Evolutionary conservation across 2,888 invertebrate genomes (phyloP).

Genomic region (Melanostoma scalare): DNA sequence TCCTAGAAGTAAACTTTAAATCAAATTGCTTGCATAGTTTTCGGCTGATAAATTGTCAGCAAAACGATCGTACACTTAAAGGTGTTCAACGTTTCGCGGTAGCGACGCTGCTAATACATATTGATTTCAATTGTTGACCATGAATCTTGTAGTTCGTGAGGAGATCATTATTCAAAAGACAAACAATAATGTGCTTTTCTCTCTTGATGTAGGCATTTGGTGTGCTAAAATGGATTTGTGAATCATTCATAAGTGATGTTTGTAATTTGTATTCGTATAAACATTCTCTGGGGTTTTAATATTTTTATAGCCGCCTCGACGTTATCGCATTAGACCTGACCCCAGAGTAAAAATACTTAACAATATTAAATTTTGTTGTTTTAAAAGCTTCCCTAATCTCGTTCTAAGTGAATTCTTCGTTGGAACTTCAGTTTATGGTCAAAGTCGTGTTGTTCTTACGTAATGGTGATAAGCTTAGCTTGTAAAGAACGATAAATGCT

Average conservation of each 20-base stretch:
- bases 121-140: constrained; percentile 38
- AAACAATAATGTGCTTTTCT: constrained; percentile 7
- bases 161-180: constrained; percentile 14
- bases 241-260: constrained; percentile 3
- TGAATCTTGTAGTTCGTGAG: constrained; percentile 8
- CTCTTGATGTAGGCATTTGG: not conserved
- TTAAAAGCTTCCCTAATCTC: constrained; percentile 23
- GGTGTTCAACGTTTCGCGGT: too few species aligned
- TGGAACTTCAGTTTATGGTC: constrained; percentile 44
- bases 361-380: not conserved
- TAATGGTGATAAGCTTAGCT: constrained; percentile 48
- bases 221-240: not conserved
- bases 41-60: not conserved
- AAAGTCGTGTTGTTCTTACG: constrained; percentile 49
- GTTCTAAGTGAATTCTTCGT: constrained; percentile 13
- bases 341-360: constrained; percentile 21
- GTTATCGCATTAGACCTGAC: constrained; percentile 40
- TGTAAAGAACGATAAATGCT: not conserved
- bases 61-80: too few species aligned
- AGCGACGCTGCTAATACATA: not conserved
- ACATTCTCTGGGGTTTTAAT: not conserved
- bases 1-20: not conserved
- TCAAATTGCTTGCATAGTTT: not conserved
- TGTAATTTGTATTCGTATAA: not conserved
- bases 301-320: not conserved